phyloP scores from a whole-genome alignment of 1,140 invertebrate species.

The Platyura marginata region DNA sequence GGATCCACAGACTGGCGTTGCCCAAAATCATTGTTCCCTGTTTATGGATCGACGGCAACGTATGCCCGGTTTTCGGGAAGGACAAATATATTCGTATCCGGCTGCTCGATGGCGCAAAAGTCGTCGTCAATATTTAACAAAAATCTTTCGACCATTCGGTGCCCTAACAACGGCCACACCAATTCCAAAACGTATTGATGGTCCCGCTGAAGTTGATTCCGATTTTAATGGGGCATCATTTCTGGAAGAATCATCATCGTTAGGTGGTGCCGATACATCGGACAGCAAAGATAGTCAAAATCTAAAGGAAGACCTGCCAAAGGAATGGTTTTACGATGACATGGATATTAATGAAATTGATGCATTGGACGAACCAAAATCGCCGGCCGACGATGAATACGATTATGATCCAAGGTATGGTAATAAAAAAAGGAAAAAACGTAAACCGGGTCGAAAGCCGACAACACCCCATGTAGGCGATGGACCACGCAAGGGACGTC shows the following conservation, averaged over 20 bases:
- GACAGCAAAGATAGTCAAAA: constrained; percentile 23
- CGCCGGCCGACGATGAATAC: constrained; percentile 85
- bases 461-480: constrained; percentile 5
- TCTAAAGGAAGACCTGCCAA: constrained; percentile 18
- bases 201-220: constrained; percentile 9
- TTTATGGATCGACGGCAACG: constrained; percentile 77
- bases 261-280: constrained; percentile 19
- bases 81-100: constrained; percentile 90
- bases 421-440: constrained; percentile 20
- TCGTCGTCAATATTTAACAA: constrained; percentile 21
- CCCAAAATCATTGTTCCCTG: constrained; percentile 81
- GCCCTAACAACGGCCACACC: not conserved
- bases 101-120: constrained; percentile 22
- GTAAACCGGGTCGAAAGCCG: constrained; percentile 14
- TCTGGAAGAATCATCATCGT: constrained; percentile 20
- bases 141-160: constrained; percentile 12
- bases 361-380: constrained; percentile 77
- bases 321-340: constrained; percentile 78
- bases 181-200: not conserved
- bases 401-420: constrained; percentile 63
- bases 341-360: constrained; percentile 82
- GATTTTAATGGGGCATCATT: constrained; percentile 20
- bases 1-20: constrained; percentile 89
- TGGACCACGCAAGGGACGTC: constrained; percentile 1
- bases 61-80: constrained; percentile 70